A percentile compares a stretch with the other conserved stretches of the same genome.
These are phyloP conservation scores for Saccopteryx bilineata DNA, from an alignment of 2,113 vertebrate species.

Conservation along the genomic window DNA sequence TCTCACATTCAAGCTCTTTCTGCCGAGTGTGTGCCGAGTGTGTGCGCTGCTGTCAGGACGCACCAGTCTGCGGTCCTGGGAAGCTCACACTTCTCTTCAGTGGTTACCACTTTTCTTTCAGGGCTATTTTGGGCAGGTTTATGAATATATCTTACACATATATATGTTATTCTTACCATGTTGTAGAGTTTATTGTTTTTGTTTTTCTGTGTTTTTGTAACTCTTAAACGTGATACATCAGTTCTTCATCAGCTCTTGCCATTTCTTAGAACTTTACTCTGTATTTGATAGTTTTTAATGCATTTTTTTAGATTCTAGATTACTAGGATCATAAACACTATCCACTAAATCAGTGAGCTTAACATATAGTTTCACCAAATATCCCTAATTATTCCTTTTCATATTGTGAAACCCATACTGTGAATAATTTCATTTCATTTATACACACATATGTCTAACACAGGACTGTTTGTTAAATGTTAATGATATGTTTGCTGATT, in stretches of 20 bases:
- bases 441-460: not conserved
- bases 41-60: not conserved
- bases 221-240: not conserved
- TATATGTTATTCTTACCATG: not conserved
- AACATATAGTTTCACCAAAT: slow-evolving; percentile 16
- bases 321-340: not conserved
- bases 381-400: not conserved
- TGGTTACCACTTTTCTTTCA: not conserved
- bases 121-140: not conserved
- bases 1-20: not conserved
- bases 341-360: not conserved
- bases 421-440: slow-evolving; percentile 50
- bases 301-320: not conserved
- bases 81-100: not conserved
- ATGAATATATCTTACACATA: not conserved
- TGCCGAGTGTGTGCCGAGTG: not conserved
- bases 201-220: not conserved
- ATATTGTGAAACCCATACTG: not conserved
- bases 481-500: not conserved
- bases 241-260: not conserved
- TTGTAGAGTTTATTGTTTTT: not conserved
- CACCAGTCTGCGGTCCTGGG: not conserved
- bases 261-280: not conserved
- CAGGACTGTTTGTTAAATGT: not conserved
- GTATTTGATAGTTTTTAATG: not conserved